Evolutionary conservation across 2,888 invertebrate genomes (phyloP), one percentile per base, ranked within the genome.

Genomic region (Argynnis bischoffii): DNA sequence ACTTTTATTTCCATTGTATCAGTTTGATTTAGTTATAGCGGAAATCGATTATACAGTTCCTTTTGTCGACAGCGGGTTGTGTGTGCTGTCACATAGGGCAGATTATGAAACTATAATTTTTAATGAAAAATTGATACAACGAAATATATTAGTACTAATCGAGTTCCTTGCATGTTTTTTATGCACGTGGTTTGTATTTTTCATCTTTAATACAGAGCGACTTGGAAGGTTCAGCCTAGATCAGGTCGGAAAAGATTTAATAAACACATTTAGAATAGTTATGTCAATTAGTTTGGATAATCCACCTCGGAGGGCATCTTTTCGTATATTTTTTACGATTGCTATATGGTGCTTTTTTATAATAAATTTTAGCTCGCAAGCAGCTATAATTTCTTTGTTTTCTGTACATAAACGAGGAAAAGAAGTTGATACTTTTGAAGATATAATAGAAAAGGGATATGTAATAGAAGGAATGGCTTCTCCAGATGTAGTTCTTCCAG

Each of bases 351-450:
- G 90, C 50, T 90, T 87, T 70, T 93, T 92, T 69, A 65, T 90
- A 6, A 73, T 93, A 6, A 93, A 88, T 73, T 93, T 92, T 75
- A 79, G 81, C 4, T 85, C 82, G 2, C 93, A 93, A 72, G 93
- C 92, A 0, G 86, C 82, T 13, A 89, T 93, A 16, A 84, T 87
- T 72, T 92, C 93, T 1, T 84, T 92, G 54, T 88, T 92, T 64
- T 88, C 90, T 13, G 88, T 88, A 2, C 81, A 80, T 15, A 90
- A 87, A 71, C 84, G 88, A 70, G 90, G 90, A 0, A 87, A 84
- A 70, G 90, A 93, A 59, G 84, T 93, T 0, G 85, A 93, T 35
- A 89, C 91, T 0, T 92, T 89, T 67, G 85, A 89, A 15, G 92
- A 93, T 72, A 77, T 93, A 2, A 81, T 89, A 53, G 83, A 86